A percentile compares a stretch with the other conserved stretches of the same genome.
phyloP scores from a whole-genome alignment of 1,140 invertebrate genomes.

The Acromyrmex echinatior region DNA sequence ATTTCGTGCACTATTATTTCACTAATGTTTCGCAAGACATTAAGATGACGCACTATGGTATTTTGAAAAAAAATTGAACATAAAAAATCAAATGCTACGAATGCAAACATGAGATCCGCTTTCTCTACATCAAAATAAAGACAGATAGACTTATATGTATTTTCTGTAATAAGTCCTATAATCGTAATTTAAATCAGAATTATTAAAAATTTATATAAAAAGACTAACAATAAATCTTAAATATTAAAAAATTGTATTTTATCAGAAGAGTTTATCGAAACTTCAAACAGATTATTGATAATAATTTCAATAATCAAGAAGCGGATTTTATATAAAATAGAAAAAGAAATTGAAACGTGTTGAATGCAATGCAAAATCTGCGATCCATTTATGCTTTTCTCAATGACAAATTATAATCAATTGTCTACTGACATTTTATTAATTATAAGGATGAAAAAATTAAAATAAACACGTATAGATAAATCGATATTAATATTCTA shows the following conservation, averaged over 20 bases:
- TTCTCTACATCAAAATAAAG: constrained; percentile 4
- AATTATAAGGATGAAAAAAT: constrained; percentile 14
- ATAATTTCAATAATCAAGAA: neutral
- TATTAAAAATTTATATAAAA: neutral
- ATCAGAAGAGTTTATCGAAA: neutral
- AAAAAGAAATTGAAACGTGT: neutral
- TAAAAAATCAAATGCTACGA: neutral
- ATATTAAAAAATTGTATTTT: constrained; percentile 4
- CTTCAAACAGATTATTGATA: neutral
- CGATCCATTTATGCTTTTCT: neutral
- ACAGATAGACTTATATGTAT: neutral
- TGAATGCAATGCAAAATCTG: constrained; percentile 3
- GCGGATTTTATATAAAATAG: neutral
- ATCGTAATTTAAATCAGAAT: constrained; percentile 1
- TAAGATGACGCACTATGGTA: neutral
- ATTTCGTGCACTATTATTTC: neutral
- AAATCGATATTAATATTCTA: constrained; percentile 23
- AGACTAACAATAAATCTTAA: neutral
- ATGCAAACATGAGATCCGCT: neutral
- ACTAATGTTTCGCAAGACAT: neutral
- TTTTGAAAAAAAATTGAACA: neutral
- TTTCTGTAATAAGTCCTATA: neutral
- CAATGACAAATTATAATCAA: neutral
- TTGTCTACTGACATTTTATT: constrained; percentile 4
- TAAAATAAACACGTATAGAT: neutral